phyloP scores from a whole-genome alignment of 2,797 vertebrate genomes.

The Peromyscus aztecus region DNA sequence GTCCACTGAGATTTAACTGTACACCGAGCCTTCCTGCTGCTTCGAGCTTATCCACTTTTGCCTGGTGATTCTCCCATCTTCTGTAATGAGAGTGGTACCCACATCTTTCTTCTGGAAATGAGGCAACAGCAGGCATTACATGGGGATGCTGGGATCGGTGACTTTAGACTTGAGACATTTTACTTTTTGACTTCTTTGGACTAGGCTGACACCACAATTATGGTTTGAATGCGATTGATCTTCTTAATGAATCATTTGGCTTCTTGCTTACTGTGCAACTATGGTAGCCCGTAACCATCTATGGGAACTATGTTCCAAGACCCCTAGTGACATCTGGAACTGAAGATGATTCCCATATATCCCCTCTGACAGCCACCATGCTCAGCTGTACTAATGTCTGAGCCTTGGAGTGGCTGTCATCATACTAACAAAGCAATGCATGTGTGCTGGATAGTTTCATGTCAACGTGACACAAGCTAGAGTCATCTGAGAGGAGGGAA shows the following conservation, averaged over 20 bases:
- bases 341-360: neutral
- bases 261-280: neutral
- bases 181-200: neutral
- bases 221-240: neutral
- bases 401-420: neutral
- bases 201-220: neutral
- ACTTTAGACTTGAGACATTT: neutral
- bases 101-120: neutral
- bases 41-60: neutral
- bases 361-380: neutral
- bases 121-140: neutral
- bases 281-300: neutral
- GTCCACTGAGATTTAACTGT: neutral
- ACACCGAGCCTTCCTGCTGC: neutral
- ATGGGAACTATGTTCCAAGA: neutral
- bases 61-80: rapidly evolving
- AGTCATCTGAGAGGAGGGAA: neutral
- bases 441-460: neutral
- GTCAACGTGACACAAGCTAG: neutral
- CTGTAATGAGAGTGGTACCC: neutral
- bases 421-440: neutral
- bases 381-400: neutral
- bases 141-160: neutral
- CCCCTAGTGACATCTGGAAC: neutral
- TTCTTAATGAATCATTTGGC: neutral